Conservation (phyloP, 2,113 vertebrate genomes). For the Strigops habroptila region DNA sequence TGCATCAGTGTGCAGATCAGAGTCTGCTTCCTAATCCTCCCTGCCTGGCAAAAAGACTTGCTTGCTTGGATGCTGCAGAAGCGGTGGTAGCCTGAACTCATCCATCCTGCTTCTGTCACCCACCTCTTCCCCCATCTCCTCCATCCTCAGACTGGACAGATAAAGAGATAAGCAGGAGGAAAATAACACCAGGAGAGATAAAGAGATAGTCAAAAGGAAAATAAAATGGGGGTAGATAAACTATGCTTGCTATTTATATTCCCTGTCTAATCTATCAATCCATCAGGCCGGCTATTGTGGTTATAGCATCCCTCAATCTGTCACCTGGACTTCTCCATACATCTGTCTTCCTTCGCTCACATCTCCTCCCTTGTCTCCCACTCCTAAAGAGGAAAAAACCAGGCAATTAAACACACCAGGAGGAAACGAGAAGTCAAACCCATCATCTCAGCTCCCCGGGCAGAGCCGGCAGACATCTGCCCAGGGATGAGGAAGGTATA, state of each 20-base stretch:
- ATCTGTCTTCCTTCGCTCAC: conserved; percentile 53
- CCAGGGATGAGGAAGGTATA: neutral
- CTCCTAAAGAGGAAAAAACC: neutral
- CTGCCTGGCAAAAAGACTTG: neutral
- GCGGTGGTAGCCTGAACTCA: neutral
- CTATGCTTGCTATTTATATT: conserved; percentile 65
- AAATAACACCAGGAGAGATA: conserved; percentile 62
- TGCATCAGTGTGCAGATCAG: neutral
- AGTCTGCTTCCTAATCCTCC: neutral
- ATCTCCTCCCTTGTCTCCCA: neutral
- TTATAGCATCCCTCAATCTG: conserved; percentile 54
- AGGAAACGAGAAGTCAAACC: neutral
- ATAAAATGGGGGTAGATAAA: conserved; percentile 63
- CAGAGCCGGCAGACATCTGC: neutral
- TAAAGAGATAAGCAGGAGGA: conserved; percentile 45
- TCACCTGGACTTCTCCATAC: conserved; percentile 45
- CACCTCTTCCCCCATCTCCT: neutral
- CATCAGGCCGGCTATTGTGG: conserved; percentile 17
- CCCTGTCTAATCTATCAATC: conserved; percentile 64
- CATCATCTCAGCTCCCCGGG: neutral
- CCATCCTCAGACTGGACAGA: conserved; percentile 26
- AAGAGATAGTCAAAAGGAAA: conserved; percentile 49
- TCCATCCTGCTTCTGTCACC: conserved; percentile 31
- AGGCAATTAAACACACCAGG: conserved; percentile 36
- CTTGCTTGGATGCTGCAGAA: neutral